Conservation (phyloP, 1,140 invertebrate species). For the Proctacanthus coquilletti region DNA sequence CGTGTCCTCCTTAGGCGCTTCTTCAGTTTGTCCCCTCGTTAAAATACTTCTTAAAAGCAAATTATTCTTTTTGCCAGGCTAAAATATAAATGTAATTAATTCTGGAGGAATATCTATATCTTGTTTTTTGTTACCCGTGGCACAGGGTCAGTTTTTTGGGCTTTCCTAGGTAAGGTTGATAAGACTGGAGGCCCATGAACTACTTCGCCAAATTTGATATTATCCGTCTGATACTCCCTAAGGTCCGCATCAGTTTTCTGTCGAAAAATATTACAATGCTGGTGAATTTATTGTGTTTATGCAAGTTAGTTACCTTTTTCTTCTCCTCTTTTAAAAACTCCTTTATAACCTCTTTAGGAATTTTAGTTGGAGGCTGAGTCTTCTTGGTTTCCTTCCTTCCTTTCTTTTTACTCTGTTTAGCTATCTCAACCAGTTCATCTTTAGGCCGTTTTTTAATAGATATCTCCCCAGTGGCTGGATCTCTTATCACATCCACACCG, state of each 20-base stretch:
- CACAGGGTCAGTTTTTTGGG: conserved; percentile 20
- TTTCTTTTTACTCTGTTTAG: conserved; percentile 23
- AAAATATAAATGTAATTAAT: conserved; percentile 12
- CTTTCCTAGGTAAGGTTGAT: conserved; percentile 32
- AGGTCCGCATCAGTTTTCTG: conserved; percentile 10
- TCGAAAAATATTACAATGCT: conserved; percentile 5
- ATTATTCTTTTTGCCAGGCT: conserved; percentile 35
- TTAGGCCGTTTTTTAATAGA: conserved; percentile 31
- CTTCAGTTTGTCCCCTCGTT: too few species aligned
- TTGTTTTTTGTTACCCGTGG: conserved; percentile 29
- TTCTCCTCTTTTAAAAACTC: conserved; percentile 22
- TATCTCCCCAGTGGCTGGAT: conserved; percentile 33
- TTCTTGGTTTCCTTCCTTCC: conserved; percentile 11
- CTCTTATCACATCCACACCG: conserved; percentile 34
- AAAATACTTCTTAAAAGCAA: conserved; percentile 33
- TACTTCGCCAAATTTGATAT: conserved; percentile 46
- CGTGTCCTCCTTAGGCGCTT: conserved; percentile 8
- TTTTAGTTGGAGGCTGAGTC: conserved; percentile 31
- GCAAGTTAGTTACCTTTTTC: conserved; percentile 20
- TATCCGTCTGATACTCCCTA: conserved; percentile 30
- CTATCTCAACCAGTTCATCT: conserved; percentile 32
- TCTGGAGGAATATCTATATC: neutral
- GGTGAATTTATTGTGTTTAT: neutral
- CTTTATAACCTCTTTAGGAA: conserved; percentile 27
- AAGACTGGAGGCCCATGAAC: conserved; percentile 44